Percentiles rank a stretch among this genome's conserved stretches.
These are phyloP conservation scores for Lacerta viridis DNA, from an alignment of 2,797 vertebrate genomes.

Conservation along the genomic window DNA sequence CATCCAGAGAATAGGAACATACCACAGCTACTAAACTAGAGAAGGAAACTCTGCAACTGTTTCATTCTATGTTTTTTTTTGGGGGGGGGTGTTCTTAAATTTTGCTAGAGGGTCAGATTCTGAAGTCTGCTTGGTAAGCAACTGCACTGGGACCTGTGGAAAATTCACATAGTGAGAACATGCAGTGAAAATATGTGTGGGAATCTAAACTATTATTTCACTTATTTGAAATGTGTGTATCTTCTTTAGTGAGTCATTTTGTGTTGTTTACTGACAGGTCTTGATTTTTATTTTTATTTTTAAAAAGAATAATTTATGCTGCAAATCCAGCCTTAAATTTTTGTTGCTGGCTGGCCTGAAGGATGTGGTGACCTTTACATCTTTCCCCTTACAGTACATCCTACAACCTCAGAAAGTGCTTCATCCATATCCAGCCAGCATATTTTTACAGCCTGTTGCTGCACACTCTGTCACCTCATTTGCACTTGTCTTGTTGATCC, in stretches of 20 bases:
- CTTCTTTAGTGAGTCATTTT: neutral
- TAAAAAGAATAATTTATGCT: conserved; percentile 12
- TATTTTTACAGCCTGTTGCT: neutral
- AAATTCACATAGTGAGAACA: conserved; percentile 43
- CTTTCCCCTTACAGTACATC: neutral
- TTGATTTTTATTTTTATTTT: conserved; percentile 18
- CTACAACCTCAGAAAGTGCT: conserved; percentile 3
- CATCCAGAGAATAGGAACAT: neutral
- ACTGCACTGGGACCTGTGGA: neutral
- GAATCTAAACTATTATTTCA: conserved; percentile 22
- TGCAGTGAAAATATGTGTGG: conserved; percentile 29
- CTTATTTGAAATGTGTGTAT: neutral
- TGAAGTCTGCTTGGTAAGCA: neutral
- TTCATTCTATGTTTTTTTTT: neutral
- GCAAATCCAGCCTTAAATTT: conserved; percentile 4
- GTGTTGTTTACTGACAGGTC: conserved; percentile 44
- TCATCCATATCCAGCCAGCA: conserved; percentile 18
- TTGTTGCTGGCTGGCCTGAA: conserved; percentile 41
- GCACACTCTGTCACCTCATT: conserved; percentile 35
- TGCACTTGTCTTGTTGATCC: conserved; percentile 3
- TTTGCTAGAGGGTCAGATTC: neutral
- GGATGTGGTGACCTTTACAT: conserved; percentile 4
- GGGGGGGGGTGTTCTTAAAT: too few species aligned
- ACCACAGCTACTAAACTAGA: neutral
- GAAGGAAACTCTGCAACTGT: neutral